Base-by-base conservation (phyloP, 2,888 invertebrate genomes). In the Rhabditophanes sp. region DNA sequence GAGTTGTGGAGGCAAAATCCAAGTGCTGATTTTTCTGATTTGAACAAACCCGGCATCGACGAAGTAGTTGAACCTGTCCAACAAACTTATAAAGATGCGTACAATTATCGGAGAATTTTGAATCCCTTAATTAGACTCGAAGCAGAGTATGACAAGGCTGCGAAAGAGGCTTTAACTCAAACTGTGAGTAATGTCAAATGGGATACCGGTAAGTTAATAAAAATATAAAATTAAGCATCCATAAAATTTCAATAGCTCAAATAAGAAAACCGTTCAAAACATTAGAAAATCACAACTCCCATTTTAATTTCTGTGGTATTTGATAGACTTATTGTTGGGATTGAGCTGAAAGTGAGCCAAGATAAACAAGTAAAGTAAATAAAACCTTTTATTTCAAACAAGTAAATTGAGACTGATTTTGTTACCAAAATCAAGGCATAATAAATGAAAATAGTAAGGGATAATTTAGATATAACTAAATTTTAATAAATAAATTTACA, bases 1-100 rank as follows among this genome's bases (percentile, higher is more conserved):
- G 96, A 99, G 65, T 68, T 99, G 17, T 99, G 96, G 96, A 85
- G n/a, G n/a, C n/a, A n/a, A n/a, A n/a, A n/a, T n/a, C n/a, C n/a
- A n/a, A n/a, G n/a, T n/a, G n/a, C n/a, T 24, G 25, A 24, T 24
- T 3, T 4, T 14, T 3, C 25, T 24, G 14, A 15, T 14, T 3
- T 4, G 3, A 24, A 24, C 14, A 15, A 24, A 24, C 25, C 25
- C 14, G 3, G 3, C 15, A 4, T 24, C 1, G 93, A 93, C 66
- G 87, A 88, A 56, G 93, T 96, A 65, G 90, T 93, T 0, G 83
- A 90, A 64, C 88, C 87, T 66, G 82, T 83, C 14, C 59, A 72
- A 16, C 65, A 74, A 7, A 65, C 71, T 48, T 96, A 96, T 65
- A 90, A 93, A 68, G 93, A 96, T 72, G 96, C 93, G 7, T 93